phyloP scores from a whole-genome alignment of 1,140 invertebrate genomes.

The Drosophila grimshawi region DNA sequence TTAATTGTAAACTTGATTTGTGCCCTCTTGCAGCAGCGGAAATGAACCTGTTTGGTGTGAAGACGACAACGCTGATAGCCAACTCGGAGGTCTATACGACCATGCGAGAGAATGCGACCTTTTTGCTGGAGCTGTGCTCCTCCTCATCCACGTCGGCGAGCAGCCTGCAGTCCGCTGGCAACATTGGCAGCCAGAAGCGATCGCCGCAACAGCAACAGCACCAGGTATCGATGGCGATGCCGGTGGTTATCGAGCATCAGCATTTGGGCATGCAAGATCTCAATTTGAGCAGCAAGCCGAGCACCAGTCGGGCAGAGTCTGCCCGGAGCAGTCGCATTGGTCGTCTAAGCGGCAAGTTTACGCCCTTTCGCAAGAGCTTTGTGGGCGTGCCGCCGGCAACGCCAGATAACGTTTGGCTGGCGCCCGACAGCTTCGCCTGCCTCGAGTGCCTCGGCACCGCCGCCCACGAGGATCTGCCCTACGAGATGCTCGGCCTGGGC shows the following conservation, averaged over 20 bases:
- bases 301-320: slow-evolving; percentile 73
- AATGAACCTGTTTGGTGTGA: slow-evolving; percentile 79
- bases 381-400: slow-evolving; percentile 73
- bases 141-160: slow-evolving; percentile 35
- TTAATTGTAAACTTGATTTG: not conserved
- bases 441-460: slow-evolving; percentile 89
- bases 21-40: slow-evolving; percentile 52
- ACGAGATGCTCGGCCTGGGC: slow-evolving; percentile 78
- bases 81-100: slow-evolving; percentile 83
- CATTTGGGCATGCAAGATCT: slow-evolving; percentile 64
- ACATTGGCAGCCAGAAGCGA: slow-evolving; percentile 56
- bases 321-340: slow-evolving; percentile 75
- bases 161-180: not conserved
- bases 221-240: slow-evolving; percentile 81
- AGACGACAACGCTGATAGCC: slow-evolving; percentile 75
- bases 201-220: slow-evolving; percentile 85
- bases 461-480: slow-evolving; percentile 85
- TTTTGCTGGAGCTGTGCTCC: slow-evolving; percentile 92
- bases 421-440: slow-evolving; percentile 91
- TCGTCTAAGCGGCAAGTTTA: slow-evolving; percentile 69
- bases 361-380: slow-evolving; percentile 75
- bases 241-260: slow-evolving; percentile 87
- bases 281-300: slow-evolving; percentile 67
- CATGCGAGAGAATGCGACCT: slow-evolving; percentile 97
- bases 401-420: slow-evolving; percentile 85